These are phyloP conservation scores for Diploscapter pachys DNA, from an alignment of 1,140 invertebrate genomes.

Conservation along the genomic window DNA sequence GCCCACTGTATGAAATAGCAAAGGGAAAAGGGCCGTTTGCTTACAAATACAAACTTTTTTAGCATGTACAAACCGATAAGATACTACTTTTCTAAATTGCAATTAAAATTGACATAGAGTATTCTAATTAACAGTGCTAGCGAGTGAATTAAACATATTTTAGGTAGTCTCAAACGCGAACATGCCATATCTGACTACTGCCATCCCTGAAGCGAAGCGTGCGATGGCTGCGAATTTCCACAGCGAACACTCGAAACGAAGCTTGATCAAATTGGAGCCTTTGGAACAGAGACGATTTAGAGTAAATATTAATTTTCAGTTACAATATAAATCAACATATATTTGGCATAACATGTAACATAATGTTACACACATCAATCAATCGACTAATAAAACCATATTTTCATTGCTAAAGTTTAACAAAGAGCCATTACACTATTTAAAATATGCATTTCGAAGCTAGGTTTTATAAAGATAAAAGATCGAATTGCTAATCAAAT, in stretches of 20 bases:
- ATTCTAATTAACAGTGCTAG: background rate
- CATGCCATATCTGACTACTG: slow-evolving; percentile 29
- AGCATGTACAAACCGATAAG: background rate
- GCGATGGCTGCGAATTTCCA: slow-evolving; percentile 50
- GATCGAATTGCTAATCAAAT: too few species aligned
- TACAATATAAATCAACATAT: background rate
- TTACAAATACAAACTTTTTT: background rate
- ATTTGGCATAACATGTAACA: background rate
- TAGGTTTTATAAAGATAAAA: too few species aligned
- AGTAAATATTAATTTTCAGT: slow-evolving; percentile 9
- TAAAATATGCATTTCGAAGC: too few species aligned
- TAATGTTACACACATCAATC: background rate
- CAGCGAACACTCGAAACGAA: slow-evolving; percentile 53
- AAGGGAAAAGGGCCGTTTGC: slow-evolving; percentile 8
- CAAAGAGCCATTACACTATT: background rate
- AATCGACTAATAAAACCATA: background rate
- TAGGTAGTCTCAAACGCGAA: slow-evolving; percentile 34
- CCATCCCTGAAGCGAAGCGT: slow-evolving; percentile 19
- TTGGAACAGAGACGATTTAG: slow-evolving; percentile 40
- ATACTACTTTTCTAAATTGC: background rate
- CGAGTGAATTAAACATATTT: slow-evolving; percentile 1
- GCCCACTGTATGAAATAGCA: slow-evolving; percentile 4
- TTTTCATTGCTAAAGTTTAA: background rate
- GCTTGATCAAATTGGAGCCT: slow-evolving; percentile 51
- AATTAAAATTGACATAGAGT: background rate